Evolutionary conservation across 2,888 invertebrate species (phyloP).

Genomic region (Frankliniella fusca): DNA sequence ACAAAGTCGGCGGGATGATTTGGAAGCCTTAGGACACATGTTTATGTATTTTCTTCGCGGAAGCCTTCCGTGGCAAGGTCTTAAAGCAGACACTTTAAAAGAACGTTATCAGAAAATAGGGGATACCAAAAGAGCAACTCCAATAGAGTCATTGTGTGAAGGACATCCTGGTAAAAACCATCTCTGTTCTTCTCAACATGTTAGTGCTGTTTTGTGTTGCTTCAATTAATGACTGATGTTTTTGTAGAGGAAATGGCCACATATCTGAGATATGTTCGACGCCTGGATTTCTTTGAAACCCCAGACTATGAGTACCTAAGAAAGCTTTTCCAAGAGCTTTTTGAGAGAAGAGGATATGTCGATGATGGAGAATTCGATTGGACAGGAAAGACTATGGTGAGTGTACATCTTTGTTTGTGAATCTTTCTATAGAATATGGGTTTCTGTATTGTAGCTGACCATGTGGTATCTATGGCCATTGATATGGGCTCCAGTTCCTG

Average conservation of each 20-base stretch:
- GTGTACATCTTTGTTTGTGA: constrained; percentile 38
- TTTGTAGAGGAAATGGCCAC: constrained; percentile 90
- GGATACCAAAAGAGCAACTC: constrained; percentile 98
- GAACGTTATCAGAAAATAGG: constrained; percentile 99
- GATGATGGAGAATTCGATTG: constrained; percentile 94
- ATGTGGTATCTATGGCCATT: too few relatives aligned
- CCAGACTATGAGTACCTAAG: constrained; percentile 99
- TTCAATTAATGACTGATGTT: neutral
- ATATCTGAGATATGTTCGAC: constrained; percentile 92
- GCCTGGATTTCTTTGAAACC: constrained; percentile 98
- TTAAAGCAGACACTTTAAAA: constrained; percentile 98
- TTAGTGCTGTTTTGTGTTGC: neutral
- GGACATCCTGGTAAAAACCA: constrained; percentile 56
- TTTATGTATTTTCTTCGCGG: constrained; percentile 99
- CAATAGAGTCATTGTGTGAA: constrained; percentile 83
- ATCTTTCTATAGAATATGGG: too few relatives aligned
- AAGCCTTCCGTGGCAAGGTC: constrained; percentile 99
- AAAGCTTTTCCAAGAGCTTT: constrained; percentile 89
- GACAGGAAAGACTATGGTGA: constrained; percentile 76
- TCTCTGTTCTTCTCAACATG: constrained; percentile 22
- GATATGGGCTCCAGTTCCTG: too few relatives aligned
- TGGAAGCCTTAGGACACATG: constrained; percentile 99
- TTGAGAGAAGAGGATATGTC: constrained; percentile 78
- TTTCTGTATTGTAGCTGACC: too few relatives aligned
- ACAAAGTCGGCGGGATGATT: constrained; percentile 98